Evolutionary conservation across 2,888 invertebrate species (phyloP).

Genomic region (Drosophila imparisetae): DNA sequence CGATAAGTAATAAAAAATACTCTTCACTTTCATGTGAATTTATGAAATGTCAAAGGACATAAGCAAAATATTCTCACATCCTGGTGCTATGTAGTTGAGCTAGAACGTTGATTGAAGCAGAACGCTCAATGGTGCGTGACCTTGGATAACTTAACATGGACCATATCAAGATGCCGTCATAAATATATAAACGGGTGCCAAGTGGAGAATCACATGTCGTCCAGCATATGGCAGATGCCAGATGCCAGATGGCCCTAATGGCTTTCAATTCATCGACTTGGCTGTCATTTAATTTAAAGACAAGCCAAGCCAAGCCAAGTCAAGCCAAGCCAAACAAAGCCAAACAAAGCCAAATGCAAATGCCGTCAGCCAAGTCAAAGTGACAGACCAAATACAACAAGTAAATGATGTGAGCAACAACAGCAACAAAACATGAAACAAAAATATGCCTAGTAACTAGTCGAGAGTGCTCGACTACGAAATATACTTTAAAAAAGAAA

Average conservation of each 20-base stretch:
- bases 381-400: constrained; percentile 45
- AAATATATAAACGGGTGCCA: constrained; percentile 31
- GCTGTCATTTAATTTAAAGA: constrained; percentile 42
- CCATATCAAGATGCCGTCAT: constrained; percentile 30
- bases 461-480: not conserved
- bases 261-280: constrained; percentile 28
- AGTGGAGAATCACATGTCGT: constrained; percentile 16
- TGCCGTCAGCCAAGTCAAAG: constrained; percentile 42
- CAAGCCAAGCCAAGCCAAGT: constrained; percentile 28
- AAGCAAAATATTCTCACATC: constrained; percentile 52
- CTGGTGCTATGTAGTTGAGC: constrained; percentile 42
- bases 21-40: constrained; percentile 44
- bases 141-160: constrained; percentile 59
- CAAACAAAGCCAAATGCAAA: constrained; percentile 31
- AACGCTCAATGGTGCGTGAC: constrained; percentile 70
- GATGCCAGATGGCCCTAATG: constrained; percentile 12
- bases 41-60: constrained; percentile 49
- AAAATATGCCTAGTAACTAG: constrained; percentile 4
- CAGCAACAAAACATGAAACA: constrained; percentile 7
- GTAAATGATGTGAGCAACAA: constrained; percentile 37
- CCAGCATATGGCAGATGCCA: constrained; percentile 40
- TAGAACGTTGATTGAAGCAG: constrained; percentile 60
- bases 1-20: constrained; percentile 11
- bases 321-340: constrained; percentile 35
- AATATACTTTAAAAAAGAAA: not conserved